Evolutionary conservation across 2,113 vertebrate species (phyloP).

Genomic region (Cephalopterus ornatus): DNA sequence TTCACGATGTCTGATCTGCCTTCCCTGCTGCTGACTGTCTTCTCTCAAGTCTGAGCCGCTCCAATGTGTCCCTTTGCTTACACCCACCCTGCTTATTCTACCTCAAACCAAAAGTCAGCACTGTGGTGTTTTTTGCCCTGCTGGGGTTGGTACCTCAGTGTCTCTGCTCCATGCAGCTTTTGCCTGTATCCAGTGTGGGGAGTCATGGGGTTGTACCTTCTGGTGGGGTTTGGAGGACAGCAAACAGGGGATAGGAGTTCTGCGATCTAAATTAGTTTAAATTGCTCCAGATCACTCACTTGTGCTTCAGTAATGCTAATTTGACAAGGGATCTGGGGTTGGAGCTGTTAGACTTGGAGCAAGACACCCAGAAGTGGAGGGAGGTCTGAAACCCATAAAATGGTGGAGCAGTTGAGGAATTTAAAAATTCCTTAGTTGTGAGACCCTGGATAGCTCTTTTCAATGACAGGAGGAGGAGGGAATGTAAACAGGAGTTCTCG

Average conservation of each 20-base stretch:
- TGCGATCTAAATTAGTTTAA: background rate
- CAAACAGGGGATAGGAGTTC: background rate
- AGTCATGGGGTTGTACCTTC: background rate
- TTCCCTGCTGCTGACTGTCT: background rate
- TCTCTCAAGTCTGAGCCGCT: slow-evolving; percentile 1
- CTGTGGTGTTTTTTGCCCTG: background rate
- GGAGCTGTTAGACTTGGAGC: background rate
- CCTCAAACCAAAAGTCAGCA: background rate
- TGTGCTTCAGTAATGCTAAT: background rate
- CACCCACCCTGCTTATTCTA: background rate
- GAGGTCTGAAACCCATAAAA: background rate
- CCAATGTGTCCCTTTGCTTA: background rate
- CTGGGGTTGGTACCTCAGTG: background rate
- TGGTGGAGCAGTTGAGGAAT: background rate
- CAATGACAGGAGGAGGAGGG: background rate
- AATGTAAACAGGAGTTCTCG: background rate
- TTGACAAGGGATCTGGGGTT: background rate
- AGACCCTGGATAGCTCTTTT: background rate
- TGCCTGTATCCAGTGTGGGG: background rate
- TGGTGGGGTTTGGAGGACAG: background rate
- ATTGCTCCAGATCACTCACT: background rate
- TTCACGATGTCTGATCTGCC: background rate
- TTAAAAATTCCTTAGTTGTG: background rate
- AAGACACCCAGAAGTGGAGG: background rate
- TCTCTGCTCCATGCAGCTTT: background rate